Base-by-base conservation (phyloP, 2,797 vertebrate species). In the Urophycis tenuis region DNA sequence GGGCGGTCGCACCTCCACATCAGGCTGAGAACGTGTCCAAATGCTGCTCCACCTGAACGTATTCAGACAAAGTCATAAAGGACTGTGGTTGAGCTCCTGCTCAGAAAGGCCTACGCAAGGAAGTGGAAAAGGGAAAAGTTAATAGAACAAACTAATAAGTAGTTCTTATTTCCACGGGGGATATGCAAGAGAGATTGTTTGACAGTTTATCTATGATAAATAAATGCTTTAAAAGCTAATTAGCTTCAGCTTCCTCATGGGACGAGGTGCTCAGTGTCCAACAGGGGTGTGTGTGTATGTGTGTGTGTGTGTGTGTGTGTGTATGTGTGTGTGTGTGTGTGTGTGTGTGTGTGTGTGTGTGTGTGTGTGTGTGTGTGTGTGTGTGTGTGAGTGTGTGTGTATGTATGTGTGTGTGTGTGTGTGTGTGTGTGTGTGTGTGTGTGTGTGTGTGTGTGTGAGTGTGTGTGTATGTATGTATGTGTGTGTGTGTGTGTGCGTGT, bases 121-220 rank as follows among this genome's bases (percentile, higher is more conserved):
- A 84, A 85, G 87, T 85, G 84, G 90, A 88, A 88, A 90, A 92
- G 89, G n/a, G 89, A 88, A 92, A 90, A 87, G 90, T 91, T 93
- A 94, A 94, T 93, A 92, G 90, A 93, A 92, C 89, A 92, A 91
- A 90, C 88, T 93, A 94, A 93, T 94, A 91, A 93, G 90, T 91
- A 91, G 88, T 91, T 92, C 88, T 90, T 91, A 89, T 91, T 89
- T 92, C 92, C 91, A 84, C 88, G 86, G 90, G 93, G 89, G 89
- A 92, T 88, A 87, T 89, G 91, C 91, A 87, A 91, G 88, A 85
- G 86, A 93, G 92, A 93, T 93, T 93, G 91, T 91, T 91, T 92
- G 92, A 93, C 92, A 93, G 91, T 94, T 93, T 93, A 92, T 93
- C 93, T 93, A 88, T 90, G 91, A 93, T 93, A 94, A 93, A 94